phyloP scores from a whole-genome alignment of 2,113 vertebrate species.

The Pseudorhombus dupliciocellatus region DNA sequence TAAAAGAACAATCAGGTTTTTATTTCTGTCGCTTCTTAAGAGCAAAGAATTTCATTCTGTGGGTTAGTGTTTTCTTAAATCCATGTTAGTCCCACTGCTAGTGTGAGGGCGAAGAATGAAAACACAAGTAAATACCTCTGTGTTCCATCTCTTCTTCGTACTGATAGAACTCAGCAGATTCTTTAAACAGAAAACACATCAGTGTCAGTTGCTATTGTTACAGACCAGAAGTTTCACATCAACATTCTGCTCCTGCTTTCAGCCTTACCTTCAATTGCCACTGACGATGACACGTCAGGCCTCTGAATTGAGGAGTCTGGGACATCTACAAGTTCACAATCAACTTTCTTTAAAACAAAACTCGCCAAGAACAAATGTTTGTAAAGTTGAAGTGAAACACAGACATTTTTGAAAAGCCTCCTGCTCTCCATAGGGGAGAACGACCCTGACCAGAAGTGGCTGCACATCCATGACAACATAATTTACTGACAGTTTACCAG shows the following conservation, averaged over 20 bases:
- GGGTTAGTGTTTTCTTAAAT: neutral
- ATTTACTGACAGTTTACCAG: too few relatives aligned
- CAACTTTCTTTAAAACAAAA: neutral
- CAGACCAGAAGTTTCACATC: neutral
- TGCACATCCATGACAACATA: too few relatives aligned
- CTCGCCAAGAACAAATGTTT: too few relatives aligned
- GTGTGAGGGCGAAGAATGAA: neutral
- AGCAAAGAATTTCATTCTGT: neutral
- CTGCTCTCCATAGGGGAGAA: too few relatives aligned
- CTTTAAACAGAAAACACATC: slow-evolving; percentile 63
- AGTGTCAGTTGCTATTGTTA: too few relatives aligned
- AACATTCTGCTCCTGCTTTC: neutral
- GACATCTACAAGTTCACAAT: slow-evolving; percentile 84
- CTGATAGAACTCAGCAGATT: slow-evolving; percentile 77
- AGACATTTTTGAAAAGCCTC: slow-evolving; percentile 29
- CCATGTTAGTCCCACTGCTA: too few relatives aligned
- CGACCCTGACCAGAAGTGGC: too few relatives aligned
- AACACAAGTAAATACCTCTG: slow-evolving; percentile 68
- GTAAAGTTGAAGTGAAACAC: neutral
- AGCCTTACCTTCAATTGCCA: slow-evolving; percentile 84
- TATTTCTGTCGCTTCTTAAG: neutral
- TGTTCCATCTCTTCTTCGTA: slow-evolving; percentile 76
- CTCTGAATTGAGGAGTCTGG: slow-evolving; percentile 91
- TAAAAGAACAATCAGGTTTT: slow-evolving; percentile 8
- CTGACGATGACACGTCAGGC: slow-evolving; percentile 82